Conservation (phyloP, 2,797 vertebrate genomes). For the Serranus cabrilla region DNA sequence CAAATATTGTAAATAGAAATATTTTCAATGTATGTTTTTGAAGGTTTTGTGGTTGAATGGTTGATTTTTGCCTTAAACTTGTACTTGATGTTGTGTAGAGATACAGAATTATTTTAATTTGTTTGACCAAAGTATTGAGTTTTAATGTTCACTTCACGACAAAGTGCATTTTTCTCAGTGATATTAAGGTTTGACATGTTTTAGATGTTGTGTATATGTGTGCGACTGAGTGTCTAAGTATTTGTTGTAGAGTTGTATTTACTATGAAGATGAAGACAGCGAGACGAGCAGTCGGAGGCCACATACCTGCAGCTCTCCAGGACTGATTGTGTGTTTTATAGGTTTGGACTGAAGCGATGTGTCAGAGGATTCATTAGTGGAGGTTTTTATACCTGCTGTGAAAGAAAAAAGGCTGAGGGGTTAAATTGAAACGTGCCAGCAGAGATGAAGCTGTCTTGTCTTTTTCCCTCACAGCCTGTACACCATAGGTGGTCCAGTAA, state of each 20-base stretch:
- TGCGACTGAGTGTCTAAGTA: constrained; percentile 40
- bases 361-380: constrained; percentile 25
- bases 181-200: constrained; percentile 60
- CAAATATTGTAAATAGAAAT: constrained; percentile 81
- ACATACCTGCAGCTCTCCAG: constrained; percentile 52
- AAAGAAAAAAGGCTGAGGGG: constrained; percentile 44
- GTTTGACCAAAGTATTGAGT: constrained; percentile 87
- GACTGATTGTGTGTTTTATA: constrained; percentile 45
- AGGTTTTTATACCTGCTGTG: constrained; percentile 46
- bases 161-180: constrained; percentile 80
- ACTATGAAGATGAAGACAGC: constrained; percentile 53
- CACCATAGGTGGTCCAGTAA: constrained; percentile 48
- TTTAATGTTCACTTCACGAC: constrained; percentile 68
- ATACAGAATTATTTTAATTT: constrained; percentile 63
- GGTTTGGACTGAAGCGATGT: constrained; percentile 42
- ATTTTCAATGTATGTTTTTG: constrained; percentile 81
- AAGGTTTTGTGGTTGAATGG: constrained; percentile 63
- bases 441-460: constrained; percentile 27
- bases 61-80: constrained; percentile 81
- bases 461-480: constrained; percentile 32
- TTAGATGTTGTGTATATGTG: constrained; percentile 44
- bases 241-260: constrained; percentile 58
- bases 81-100: constrained; percentile 77
- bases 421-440: constrained; percentile 28
- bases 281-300: constrained; percentile 16